Evolutionary conservation across 2,113 vertebrate genomes (phyloP), one percentile per base, ranked within the genome.

Genomic region (Sylvietta virens): DNA sequence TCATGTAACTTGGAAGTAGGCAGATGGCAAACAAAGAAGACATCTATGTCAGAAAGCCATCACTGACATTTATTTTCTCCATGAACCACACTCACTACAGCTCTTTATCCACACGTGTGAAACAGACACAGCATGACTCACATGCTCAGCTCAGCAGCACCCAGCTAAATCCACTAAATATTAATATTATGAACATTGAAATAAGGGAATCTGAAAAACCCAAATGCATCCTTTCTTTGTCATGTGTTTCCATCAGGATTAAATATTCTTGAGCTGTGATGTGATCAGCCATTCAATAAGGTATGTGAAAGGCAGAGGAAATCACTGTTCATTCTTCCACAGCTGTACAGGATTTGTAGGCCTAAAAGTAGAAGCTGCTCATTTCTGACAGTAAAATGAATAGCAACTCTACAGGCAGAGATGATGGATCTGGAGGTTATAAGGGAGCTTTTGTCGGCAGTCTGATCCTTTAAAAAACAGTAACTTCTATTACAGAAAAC

Each of bases 331-430:
- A 48, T 78, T 94, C 69, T 91, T 90, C 80, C 31, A 74, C 67
- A 78, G 73, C n/a, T 67, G 31, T 44, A 84, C 15, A 78, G 66
- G 47, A 40, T 86, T 84, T 74, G 72, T 53, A 26, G 50, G 51
- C 78, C 87, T 91, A 76, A 81, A 85, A 87, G 73, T 18, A 87
- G 92, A 92, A 92, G 84, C 44, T 62, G 64, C 35, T 84, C 44
- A 84, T 91, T 94, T 89, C 65, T 87, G 65, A 67, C 50, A 86
- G 86, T 61, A 74, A 86, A 90, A 93, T 44, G 82, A 73, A 82
- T 31, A 66, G 54, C 37, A 39, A 93, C 42, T 70, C 53, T 86
- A 44, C 19, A 82, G 70, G 56, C 58, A 86, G 18, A 77, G 54
- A 76, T 80, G 71, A 83, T 45, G 26, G 35, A 89, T 76, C 65